Percentiles rank a stretch among this genome's conserved stretches.
Conservation (phyloP, 2,113 vertebrate species). For the Eolophus roseicapilla region DNA sequence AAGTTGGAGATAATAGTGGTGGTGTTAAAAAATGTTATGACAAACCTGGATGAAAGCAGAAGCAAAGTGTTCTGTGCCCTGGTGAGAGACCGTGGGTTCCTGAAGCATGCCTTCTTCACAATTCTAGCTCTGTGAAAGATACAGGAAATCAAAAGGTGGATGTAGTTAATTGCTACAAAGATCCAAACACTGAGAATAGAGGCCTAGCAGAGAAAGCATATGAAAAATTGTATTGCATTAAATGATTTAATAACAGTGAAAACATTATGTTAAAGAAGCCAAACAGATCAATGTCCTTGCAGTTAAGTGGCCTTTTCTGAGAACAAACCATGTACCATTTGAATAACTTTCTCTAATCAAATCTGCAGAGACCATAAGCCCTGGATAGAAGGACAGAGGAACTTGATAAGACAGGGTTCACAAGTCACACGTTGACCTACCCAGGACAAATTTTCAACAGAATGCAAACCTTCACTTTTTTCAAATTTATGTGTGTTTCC, state of each 20-base stretch:
- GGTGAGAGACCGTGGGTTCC: neutral
- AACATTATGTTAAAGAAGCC: neutral
- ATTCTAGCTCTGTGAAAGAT: neutral
- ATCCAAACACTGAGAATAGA: neutral
- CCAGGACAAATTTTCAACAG: neutral
- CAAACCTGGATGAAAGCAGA: neutral
- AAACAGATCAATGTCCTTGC: neutral
- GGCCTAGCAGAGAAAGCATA: neutral
- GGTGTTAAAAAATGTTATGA: neutral
- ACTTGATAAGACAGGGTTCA: neutral
- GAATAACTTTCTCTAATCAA: neutral
- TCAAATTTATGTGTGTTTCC: neutral
- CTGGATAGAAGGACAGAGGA: neutral
- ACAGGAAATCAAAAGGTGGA: neutral
- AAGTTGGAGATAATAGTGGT: neutral
- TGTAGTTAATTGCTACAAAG: neutral
- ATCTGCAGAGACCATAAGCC: neutral
- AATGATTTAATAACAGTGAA: neutral
- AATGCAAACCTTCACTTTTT: neutral
- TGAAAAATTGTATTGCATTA: neutral
- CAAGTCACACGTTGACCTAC: fast-evolving
- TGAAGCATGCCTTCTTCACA: neutral
- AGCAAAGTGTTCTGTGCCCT: neutral
- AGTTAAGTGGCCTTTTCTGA: neutral
- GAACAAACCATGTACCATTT: neutral